Percentiles rank a stretch among this genome's conserved stretches.
Evolutionary conservation across 2,888 invertebrate genomes (phyloP).

Genomic region (Opisthograptis luteolata): DNA sequence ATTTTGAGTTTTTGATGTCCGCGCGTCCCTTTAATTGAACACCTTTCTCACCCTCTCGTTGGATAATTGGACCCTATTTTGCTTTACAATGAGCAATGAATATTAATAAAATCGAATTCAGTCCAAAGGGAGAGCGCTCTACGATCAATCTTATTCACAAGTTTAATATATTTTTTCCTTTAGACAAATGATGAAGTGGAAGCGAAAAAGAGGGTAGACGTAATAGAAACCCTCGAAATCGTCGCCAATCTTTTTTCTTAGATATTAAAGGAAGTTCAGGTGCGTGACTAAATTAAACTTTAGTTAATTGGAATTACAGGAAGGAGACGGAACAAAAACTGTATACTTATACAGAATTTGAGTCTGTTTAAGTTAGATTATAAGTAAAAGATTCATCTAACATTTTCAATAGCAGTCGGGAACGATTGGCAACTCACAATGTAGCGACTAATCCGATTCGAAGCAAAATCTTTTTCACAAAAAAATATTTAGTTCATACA

Average conservation of each 20-base stretch:
- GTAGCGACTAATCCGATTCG: background rate
- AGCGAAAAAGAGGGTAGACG: slow-evolving; percentile 40
- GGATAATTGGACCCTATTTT: slow-evolving; percentile 63
- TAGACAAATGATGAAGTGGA: slow-evolving; percentile 53
- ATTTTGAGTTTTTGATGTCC: slow-evolving; percentile 54
- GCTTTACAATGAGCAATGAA: slow-evolving; percentile 74
- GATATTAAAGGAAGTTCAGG: slow-evolving; percentile 37
- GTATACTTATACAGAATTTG: background rate
- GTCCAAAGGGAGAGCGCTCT: slow-evolving; percentile 44
- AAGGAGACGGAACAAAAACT: slow-evolving; percentile 13
- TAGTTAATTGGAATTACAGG: slow-evolving; percentile 32
- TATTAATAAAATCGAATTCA: slow-evolving; percentile 69
- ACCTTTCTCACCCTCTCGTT: slow-evolving; percentile 54
- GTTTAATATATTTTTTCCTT: slow-evolving; percentile 49
- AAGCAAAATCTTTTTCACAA: background rate
- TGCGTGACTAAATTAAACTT: slow-evolving; percentile 37
- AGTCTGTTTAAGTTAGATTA: too few relatives aligned
- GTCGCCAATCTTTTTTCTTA: slow-evolving; percentile 40
- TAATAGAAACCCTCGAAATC: slow-evolving; percentile 42
- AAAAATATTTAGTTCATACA: slow-evolving; percentile 10
- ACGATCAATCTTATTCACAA: slow-evolving; percentile 54
- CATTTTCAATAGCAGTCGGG: background rate
- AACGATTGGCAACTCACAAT: background rate
- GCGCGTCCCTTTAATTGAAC: slow-evolving; percentile 54
- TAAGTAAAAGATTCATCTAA: too few relatives aligned